phyloP scores from a whole-genome alignment of 2,888 invertebrate genomes.

The Lepidonotus clava region DNA sequence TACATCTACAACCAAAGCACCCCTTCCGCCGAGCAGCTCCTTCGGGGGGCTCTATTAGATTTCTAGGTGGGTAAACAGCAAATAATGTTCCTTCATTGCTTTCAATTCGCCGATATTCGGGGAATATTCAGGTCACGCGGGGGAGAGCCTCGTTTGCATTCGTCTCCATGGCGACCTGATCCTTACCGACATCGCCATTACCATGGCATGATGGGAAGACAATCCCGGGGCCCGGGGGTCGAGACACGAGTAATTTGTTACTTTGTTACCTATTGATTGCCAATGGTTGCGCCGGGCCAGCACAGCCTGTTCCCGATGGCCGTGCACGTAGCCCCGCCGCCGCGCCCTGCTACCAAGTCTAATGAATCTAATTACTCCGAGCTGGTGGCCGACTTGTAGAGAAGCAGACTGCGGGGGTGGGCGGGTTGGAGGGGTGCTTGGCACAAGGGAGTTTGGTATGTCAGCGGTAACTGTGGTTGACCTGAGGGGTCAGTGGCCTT shows the following conservation, averaged over 20 bases:
- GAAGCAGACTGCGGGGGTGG: neutral
- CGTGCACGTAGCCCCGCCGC: neutral
- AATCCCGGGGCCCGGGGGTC: neutral
- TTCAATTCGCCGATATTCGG: too few relatives aligned
- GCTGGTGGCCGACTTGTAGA: neutral
- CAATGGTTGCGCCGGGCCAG: neutral
- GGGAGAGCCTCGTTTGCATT: neutral
- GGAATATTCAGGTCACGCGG: neutral
- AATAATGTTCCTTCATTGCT: too few relatives aligned
- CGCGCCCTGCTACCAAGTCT: too few relatives aligned
- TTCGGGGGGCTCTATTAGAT: too few relatives aligned
- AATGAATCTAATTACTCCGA: slow-evolving; percentile 16
- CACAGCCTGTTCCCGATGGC: neutral
- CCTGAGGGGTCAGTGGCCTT: neutral
- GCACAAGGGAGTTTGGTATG: neutral
- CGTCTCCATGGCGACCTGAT: slow-evolving; percentile 16
- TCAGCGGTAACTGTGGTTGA: neutral
- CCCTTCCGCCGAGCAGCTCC: too few relatives aligned
- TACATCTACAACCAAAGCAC: neutral
- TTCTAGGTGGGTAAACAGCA: too few relatives aligned
- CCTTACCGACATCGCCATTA: neutral
- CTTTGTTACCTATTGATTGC: slow-evolving; percentile 45
- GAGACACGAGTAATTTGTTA: slow-evolving; percentile 20
- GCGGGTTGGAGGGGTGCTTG: too few relatives aligned
- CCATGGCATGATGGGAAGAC: neutral